Percentiles rank a stretch among this genome's conserved stretches.
Conservation (phyloP, 1,140 invertebrate genomes). For the Stenopsyche tienmushanensis region DNA sequence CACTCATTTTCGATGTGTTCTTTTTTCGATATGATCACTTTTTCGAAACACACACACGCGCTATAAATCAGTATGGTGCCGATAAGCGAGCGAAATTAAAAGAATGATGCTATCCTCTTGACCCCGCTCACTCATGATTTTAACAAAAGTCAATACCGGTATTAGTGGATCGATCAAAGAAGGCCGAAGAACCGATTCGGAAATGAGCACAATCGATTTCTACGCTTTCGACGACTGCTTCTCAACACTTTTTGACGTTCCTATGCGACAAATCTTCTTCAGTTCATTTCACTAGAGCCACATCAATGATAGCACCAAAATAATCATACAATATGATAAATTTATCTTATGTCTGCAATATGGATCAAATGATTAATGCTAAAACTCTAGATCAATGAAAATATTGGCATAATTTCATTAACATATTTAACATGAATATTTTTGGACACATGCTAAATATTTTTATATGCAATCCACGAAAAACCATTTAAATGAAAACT, state of each 20-base stretch:
- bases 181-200: background rate
- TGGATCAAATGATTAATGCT: no score
- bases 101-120: conserved; percentile 10
- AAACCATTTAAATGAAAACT: no score
- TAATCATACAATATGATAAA: no score
- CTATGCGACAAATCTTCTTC: background rate
- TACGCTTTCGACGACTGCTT: background rate
- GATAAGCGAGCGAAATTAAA: conserved; percentile 6
- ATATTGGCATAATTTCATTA: no score
- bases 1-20: background rate
- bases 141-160: conserved; percentile 2
- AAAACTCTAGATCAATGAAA: no score
- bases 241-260: background rate
- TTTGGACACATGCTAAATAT: no score
- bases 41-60: background rate
- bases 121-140: conserved; percentile 6
- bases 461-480: no score
- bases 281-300: no score
- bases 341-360: no score
- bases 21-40: background rate
- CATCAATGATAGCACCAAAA: no score
- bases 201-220: conserved; percentile 9
- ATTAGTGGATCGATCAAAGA: background rate
- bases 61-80: conserved; percentile 16
- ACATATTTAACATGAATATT: no score